Percentiles rank a stretch among this genome's conserved stretches.
phyloP scores from a whole-genome alignment of 35 echinoderm and acorn worm genomes.

The Apostichopus californicus region DNA sequence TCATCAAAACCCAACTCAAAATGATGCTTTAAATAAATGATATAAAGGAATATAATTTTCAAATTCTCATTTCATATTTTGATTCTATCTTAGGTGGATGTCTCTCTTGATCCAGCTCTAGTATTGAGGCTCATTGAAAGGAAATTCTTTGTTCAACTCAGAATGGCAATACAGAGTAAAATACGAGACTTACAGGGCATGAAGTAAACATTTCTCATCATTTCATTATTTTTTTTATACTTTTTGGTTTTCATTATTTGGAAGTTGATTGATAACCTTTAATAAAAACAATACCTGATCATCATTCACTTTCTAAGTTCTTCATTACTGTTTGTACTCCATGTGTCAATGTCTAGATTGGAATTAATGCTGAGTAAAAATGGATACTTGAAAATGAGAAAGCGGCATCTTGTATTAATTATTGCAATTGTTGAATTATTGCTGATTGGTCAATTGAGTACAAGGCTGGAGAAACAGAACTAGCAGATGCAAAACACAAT shows the following conservation, averaged over 20 bases:
- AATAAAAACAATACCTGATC: not conserved
- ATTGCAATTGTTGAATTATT: no score
- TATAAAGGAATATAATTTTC: not conserved
- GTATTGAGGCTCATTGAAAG: slow-evolving; percentile 70
- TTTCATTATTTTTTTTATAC: no score
- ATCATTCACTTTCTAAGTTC: not conserved
- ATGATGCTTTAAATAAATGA: no score
- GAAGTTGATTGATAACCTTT: not conserved
- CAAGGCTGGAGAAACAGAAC: no score
- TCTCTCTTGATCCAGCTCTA: slow-evolving; percentile 33
- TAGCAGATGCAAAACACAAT: no score
- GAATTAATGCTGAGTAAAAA: no score
- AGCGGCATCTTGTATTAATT: no score
- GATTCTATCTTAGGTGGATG: slow-evolving; percentile 53
- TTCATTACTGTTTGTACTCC: no score
- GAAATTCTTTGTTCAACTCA: slow-evolving; percentile 62
- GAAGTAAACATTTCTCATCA: slow-evolving; percentile 50
- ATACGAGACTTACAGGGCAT: slow-evolving; percentile 65
- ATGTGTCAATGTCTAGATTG: no score
- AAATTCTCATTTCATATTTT: not conserved
- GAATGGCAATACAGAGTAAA: slow-evolving; percentile 59
- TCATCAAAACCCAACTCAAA: no score
- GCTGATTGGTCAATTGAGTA: no score
- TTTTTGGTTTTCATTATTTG: not conserved
- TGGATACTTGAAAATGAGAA: no score